Percentiles rank a stretch among this genome's conserved stretches.
Conservation (phyloP, 1,140 invertebrate species). For the Temnothorax nylanderi region DNA sequence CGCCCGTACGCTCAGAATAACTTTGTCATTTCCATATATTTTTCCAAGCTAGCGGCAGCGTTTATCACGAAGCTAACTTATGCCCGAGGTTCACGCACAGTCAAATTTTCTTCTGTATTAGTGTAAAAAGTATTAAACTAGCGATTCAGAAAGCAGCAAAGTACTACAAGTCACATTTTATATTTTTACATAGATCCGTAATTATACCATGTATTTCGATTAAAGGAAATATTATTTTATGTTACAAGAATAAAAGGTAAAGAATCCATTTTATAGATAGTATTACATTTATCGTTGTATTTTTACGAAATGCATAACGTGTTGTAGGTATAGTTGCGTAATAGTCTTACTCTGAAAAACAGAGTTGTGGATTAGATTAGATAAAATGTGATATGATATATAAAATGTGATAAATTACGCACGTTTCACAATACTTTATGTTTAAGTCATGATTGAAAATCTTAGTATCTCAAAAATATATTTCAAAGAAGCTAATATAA, state of each 20-base stretch:
- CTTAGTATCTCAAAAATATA: neutral
- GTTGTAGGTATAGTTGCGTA: neutral
- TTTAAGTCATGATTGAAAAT: neutral
- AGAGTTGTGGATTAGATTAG: neutral
- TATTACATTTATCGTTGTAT: neutral
- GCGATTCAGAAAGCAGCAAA: neutral
- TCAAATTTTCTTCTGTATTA: neutral
- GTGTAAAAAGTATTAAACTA: neutral
- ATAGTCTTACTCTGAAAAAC: neutral
- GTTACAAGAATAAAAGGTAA: neutral
- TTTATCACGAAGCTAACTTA: slow-evolving; percentile 67
- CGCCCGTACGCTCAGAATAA: slow-evolving; percentile 60
- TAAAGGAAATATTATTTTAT: neutral
- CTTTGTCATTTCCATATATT: slow-evolving; percentile 71
- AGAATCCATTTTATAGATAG: neutral
- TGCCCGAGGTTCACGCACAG: neutral
- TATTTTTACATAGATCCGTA: neutral
- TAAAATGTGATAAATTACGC: neutral
- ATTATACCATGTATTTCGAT: neutral
- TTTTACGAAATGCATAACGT: neutral
- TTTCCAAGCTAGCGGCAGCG: slow-evolving; percentile 40
- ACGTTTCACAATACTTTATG: neutral
- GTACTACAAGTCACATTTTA: neutral
- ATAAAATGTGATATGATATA: neutral
- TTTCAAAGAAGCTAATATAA: neutral